Percentiles rank a stretch among this genome's conserved stretches.
These are phyloP conservation scores for Oenanthe melanoleuca DNA, from an alignment of 2,113 vertebrate species.

Conservation along the genomic window DNA sequence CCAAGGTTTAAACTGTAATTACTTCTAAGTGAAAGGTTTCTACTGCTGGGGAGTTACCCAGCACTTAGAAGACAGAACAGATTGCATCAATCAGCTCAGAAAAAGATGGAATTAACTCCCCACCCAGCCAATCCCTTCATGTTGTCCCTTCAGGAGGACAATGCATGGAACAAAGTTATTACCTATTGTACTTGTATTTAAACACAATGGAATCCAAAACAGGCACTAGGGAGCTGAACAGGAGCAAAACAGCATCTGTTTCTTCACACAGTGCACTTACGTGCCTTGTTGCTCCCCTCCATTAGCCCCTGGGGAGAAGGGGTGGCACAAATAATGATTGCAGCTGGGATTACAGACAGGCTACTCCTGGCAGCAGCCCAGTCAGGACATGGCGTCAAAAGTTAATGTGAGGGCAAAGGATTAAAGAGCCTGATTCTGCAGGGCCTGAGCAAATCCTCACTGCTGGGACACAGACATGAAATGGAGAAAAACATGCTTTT, in stretches of 20 bases:
- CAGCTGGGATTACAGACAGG: constrained; percentile 19
- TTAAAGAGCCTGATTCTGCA: neutral
- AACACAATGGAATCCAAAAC: constrained; percentile 16
- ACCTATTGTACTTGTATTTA: constrained; percentile 13
- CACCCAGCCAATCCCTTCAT: neutral
- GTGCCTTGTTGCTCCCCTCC: neutral
- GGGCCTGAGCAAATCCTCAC: neutral
- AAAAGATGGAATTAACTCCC: neutral
- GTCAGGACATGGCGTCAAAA: neutral
- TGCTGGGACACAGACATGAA: neutral
- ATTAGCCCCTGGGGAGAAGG: neutral
- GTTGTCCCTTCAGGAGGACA: constrained; percentile 10
- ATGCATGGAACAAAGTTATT: constrained; percentile 29
- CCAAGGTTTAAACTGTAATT: neutral
- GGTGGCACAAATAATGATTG: neutral
- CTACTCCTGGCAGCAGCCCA: constrained; percentile 21
- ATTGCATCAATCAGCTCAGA: neutral
- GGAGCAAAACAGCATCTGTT: constrained; percentile 51
- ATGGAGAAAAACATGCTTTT: neutral
- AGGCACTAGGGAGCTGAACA: constrained; percentile 14
- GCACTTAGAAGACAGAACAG: neutral
- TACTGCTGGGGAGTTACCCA: neutral
- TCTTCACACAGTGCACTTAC: neutral
- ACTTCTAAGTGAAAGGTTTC: neutral
- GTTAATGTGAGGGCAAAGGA: constrained; percentile 1